These are phyloP conservation scores for Baryphthengus martii DNA, from an alignment of 2,113 vertebrate species.

Conservation along the genomic window DNA sequence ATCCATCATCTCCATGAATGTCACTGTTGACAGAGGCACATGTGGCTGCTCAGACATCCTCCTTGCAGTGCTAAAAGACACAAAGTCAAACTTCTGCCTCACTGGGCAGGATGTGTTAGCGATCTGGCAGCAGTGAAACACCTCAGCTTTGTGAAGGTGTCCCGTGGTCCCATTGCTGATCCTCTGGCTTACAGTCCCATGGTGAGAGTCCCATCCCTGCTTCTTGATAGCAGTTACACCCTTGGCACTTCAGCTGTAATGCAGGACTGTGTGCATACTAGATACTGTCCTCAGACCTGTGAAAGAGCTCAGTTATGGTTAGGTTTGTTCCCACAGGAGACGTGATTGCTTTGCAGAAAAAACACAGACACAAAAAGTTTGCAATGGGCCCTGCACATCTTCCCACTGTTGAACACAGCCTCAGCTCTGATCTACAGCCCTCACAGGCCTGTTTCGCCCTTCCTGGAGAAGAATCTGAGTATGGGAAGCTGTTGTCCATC, in stretches of 20 bases:
- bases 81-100: not conserved
- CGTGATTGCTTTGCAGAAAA: not conserved
- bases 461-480: not conserved
- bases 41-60: not conserved
- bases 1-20: constrained; percentile 5
- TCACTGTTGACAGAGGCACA: constrained; percentile 1
- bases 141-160: not conserved
- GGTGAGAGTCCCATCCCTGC: not conserved
- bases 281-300: not conserved
- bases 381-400: not conserved
- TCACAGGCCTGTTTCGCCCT: not conserved
- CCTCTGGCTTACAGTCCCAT: not conserved
- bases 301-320: not conserved
- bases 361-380: not conserved
- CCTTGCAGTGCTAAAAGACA: not conserved
- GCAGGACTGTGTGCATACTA: not conserved
- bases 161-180: not conserved
- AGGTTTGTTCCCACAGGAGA: not conserved
- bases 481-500: not conserved
- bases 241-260: not conserved
- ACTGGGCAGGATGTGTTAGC: not conserved
- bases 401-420: not conserved
- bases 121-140: not conserved
- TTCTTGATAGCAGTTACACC: not conserved
- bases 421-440: not conserved